phyloP scores from a whole-genome alignment of 1,140 invertebrate genomes.

The Brachionus asplanchnoidis region DNA sequence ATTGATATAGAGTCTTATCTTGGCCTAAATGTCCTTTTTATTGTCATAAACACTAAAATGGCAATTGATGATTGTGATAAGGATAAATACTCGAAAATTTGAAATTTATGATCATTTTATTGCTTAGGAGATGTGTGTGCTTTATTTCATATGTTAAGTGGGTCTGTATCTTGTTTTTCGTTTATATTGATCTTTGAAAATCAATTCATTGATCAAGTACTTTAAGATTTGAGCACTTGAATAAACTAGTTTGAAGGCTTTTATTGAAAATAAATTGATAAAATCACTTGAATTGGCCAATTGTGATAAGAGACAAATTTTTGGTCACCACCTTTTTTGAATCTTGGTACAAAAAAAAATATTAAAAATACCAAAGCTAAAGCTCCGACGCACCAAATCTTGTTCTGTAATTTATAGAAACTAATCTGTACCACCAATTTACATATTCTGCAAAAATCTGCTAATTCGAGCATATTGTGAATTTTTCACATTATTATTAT shows the following conservation, averaged over 20 bases:
- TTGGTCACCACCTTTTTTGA: background rate
- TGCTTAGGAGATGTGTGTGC: background rate
- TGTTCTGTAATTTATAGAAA: too few relatives aligned
- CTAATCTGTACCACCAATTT: too few relatives aligned
- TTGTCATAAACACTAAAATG: slow-evolving; percentile 23
- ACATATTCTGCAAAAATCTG: too few relatives aligned
- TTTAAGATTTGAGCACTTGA: background rate
- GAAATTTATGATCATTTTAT: slow-evolving; percentile 9
- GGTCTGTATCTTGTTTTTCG: background rate
- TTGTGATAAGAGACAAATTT: background rate
- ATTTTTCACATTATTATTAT: too few relatives aligned
- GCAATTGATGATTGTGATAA: background rate
- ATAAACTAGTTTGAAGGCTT: background rate
- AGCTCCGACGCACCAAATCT: too few relatives aligned
- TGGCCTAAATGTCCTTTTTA: slow-evolving; percentile 8
- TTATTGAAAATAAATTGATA: slow-evolving; percentile 10
- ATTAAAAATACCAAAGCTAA: background rate
- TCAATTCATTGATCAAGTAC: background rate
- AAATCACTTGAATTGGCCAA: background rate
- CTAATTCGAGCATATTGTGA: too few relatives aligned
- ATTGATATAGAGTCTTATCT: slow-evolving; percentile 16
- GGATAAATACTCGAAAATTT: slow-evolving; percentile 14
- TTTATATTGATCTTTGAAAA: background rate
- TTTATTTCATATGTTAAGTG: background rate
- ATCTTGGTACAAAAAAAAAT: background rate